These are phyloP conservation scores for Campylomormyrus tamandua DNA, from an alignment of 2,113 vertebrate species.

Conservation along the genomic window DNA sequence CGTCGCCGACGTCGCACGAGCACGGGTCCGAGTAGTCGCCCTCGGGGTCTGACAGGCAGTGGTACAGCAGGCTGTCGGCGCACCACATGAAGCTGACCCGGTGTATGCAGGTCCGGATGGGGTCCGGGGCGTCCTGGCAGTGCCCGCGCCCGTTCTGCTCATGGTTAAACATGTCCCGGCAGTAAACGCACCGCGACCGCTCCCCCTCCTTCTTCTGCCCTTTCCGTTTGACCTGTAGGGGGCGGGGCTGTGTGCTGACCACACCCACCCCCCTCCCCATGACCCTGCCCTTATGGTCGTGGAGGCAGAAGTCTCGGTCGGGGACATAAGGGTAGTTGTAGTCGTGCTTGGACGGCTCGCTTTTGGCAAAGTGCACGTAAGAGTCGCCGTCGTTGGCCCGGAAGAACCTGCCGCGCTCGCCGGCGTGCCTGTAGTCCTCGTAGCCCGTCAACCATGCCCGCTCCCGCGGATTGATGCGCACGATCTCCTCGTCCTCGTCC, in stretches of 20 bases:
- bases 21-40: constrained; percentile 94
- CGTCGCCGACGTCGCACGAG: constrained; percentile 88
- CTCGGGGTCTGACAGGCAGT: constrained; percentile 97
- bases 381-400: constrained; percentile 64
- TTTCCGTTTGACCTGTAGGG: constrained; percentile 58
- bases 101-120: constrained; percentile 81
- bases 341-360: constrained; percentile 74
- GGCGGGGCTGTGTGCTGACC: constrained; percentile 74
- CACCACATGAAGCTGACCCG: constrained; percentile 96
- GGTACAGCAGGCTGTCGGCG: constrained; percentile 93
- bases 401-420: constrained; percentile 60
- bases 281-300: constrained; percentile 61
- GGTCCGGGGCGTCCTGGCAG: constrained; percentile 87
- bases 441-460: constrained; percentile 86
- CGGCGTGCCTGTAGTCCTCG: constrained; percentile 85
- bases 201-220: constrained; percentile 67
- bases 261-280: constrained; percentile 42
- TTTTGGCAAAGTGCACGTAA: constrained; percentile 81
- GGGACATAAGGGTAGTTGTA: constrained; percentile 79
- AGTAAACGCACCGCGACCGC: constrained; percentile 80
- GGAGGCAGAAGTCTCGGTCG: constrained; percentile 61
- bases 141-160: constrained; percentile 80
- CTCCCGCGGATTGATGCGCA: constrained; percentile 84
- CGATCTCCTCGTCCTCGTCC: constrained; percentile 82
- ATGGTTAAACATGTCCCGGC: constrained; percentile 85